Evolutionary conservation across 2,113 vertebrate genomes (phyloP).

Genomic region (Rhegmatorhina hoffmannsi): DNA sequence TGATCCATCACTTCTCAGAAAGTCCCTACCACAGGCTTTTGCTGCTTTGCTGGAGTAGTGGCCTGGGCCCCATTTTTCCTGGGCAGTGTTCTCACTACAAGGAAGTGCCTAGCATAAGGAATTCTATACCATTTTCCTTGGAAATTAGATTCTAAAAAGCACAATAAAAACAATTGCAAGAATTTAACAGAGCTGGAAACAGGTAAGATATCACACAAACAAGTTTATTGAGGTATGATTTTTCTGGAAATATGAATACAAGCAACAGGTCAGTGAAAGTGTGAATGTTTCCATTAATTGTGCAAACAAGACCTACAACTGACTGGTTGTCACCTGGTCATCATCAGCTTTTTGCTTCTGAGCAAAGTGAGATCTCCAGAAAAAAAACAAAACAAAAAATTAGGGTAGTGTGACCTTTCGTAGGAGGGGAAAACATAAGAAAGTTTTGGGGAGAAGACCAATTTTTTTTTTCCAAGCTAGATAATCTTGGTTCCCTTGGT

Average conservation of each 20-base stretch:
- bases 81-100: neutral
- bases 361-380: neutral
- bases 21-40: neutral
- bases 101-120: neutral
- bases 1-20: neutral
- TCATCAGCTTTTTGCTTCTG: neutral
- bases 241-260: neutral
- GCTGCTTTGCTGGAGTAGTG: neutral
- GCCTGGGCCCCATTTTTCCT: neutral
- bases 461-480: neutral
- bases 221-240: neutral
- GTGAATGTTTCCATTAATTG: neutral
- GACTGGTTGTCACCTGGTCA: neutral
- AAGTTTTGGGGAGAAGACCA: neutral
- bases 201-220: neutral
- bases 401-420: neutral
- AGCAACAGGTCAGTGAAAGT: neutral
- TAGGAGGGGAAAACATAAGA: neutral
- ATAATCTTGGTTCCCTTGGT: neutral
- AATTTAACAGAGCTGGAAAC: neutral
- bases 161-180: neutral
- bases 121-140: neutral
- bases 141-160: neutral
- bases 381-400: neutral
- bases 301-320: neutral